Conservation (phyloP, 2,888 invertebrate genomes). For the Gymnocheta viridis region DNA sequence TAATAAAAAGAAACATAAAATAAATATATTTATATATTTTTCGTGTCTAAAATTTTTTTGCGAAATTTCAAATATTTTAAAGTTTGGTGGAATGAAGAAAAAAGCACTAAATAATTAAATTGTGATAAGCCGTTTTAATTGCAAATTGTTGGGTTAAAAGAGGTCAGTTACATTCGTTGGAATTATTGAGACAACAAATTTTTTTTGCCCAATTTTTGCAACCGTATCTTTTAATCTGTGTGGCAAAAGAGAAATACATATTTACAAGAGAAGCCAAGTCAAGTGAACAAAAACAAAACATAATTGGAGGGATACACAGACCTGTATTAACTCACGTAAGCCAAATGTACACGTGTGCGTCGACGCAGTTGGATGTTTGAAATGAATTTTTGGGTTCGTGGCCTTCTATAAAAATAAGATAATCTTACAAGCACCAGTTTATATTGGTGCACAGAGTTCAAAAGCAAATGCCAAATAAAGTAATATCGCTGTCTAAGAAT, state of each 20-base stretch:
- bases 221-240: slow-evolving; percentile 34
- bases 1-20: slow-evolving; percentile 11
- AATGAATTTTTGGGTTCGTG: slow-evolving; percentile 27
- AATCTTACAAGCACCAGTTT: neutral
- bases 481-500: neutral
- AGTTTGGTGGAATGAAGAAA: slow-evolving; percentile 11
- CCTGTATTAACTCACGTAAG: slow-evolving; percentile 9
- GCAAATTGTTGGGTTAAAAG: slow-evolving; percentile 64
- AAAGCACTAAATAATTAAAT: slow-evolving; percentile 57
- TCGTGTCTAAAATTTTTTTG: slow-evolving; percentile 33
- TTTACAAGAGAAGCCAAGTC: slow-evolving; percentile 11
- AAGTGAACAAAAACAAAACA: slow-evolving; percentile 27
- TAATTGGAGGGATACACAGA: neutral
- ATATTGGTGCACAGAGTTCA: slow-evolving; percentile 4
- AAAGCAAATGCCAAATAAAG: neutral
- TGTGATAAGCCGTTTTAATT: slow-evolving; percentile 66
- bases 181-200: slow-evolving; percentile 45
- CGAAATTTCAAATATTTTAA: slow-evolving; percentile 64
- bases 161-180: slow-evolving; percentile 54
- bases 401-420: neutral
- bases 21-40: slow-evolving; percentile 23
- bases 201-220: slow-evolving; percentile 46
- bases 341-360: slow-evolving; percentile 54
- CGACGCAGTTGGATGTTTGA: slow-evolving; percentile 34
- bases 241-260: neutral